phyloP scores from a whole-genome alignment of 2,888 invertebrate genomes.

The Plutella xylostella region DNA sequence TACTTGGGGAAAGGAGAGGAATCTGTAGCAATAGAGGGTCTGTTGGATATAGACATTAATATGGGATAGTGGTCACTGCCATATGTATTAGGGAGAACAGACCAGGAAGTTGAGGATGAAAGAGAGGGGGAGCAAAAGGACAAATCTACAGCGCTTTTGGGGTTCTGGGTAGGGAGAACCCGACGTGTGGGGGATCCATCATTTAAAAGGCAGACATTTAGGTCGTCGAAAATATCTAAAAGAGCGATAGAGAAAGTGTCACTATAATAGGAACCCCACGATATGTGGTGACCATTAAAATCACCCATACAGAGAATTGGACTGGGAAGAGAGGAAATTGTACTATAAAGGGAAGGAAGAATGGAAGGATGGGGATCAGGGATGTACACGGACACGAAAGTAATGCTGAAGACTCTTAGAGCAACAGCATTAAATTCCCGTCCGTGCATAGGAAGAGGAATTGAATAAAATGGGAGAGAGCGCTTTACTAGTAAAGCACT shows the following conservation, averaged over 20 bases:
- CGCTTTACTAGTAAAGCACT: background rate
- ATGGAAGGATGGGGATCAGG: too few species aligned
- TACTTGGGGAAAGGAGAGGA: background rate
- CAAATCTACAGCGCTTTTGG: background rate
- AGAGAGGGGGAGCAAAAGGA: background rate
- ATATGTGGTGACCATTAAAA: background rate
- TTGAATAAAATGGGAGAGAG: background rate
- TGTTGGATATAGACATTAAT: background rate
- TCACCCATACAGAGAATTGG: too few species aligned
- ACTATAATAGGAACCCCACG: background rate
- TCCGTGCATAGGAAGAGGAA: background rate
- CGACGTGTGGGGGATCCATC: background rate
- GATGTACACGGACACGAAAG: too few species aligned
- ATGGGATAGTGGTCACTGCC: slow-evolving; percentile 5
- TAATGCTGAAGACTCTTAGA: too few species aligned
- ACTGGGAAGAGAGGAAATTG: too few species aligned
- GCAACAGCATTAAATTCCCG: too few species aligned
- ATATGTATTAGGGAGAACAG: background rate
- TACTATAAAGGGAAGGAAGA: too few species aligned
- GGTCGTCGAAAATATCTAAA: background rate
- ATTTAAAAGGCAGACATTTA: background rate
- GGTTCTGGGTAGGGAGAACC: background rate
- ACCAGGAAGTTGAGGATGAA: background rate
- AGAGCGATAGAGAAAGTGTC: background rate
- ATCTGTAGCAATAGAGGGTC: background rate